Percentiles rank a stretch among this genome's conserved stretches.
These are phyloP conservation scores for Dione juno DNA, from an alignment of 2,888 invertebrate species.

Conservation along the genomic window DNA sequence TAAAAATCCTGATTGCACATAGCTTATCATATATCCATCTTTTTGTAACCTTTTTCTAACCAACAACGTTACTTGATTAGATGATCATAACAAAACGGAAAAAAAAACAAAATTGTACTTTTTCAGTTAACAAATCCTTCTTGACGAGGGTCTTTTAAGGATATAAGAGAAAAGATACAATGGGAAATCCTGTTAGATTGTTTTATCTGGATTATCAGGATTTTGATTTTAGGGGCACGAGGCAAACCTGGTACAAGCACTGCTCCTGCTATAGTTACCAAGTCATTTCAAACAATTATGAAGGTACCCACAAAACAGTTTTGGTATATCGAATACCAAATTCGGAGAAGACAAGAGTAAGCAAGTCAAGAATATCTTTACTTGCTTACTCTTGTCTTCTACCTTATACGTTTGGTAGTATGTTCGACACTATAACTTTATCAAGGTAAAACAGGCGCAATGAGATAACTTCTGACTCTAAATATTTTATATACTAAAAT, in stretches of 20 bases:
- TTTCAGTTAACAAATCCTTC: constrained; percentile 79
- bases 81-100: constrained; percentile 76
- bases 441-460: no score
- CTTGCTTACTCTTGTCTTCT: no score
- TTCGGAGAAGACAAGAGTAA: no score
- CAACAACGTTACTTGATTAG: constrained; percentile 54
- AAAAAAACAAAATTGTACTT: constrained; percentile 77
- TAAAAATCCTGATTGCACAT: no score
- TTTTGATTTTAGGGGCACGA: constrained; percentile 56
- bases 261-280: background rate
- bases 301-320: no score
- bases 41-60: background rate
- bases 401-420: no score
- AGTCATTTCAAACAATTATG: background rate
- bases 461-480: no score
- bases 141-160: constrained; percentile 78
- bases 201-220: constrained; percentile 57
- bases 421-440: no score
- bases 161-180: constrained; percentile 74
- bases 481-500: no score
- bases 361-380: no score
- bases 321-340: no score
- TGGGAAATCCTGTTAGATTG: constrained; percentile 71
- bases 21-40: no score
- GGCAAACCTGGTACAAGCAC: constrained; percentile 8